Percentiles rank a stretch among this genome's conserved stretches.
phyloP scores from a whole-genome alignment of 2,113 vertebrate species.

The Alectura lathami region DNA sequence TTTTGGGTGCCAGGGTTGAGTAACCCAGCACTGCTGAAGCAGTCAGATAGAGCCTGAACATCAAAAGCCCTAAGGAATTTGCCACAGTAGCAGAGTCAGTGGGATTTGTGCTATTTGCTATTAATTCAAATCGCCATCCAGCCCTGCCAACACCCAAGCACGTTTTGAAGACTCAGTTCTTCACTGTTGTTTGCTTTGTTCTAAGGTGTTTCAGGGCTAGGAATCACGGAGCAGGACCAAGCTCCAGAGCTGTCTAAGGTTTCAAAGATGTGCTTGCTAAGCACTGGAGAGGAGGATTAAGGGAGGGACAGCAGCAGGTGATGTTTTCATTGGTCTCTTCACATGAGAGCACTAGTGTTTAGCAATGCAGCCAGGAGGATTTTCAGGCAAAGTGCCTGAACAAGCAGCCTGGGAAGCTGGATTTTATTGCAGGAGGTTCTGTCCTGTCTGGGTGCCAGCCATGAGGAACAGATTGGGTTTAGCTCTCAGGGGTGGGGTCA shows the following conservation, averaged over 20 bases:
- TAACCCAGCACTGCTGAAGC: not conserved
- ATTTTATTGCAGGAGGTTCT: not conserved
- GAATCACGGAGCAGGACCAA: not conserved
- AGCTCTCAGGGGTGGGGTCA: fast-evolving
- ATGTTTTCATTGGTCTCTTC: not conserved
- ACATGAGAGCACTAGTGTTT: not conserved
- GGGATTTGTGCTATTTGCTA: not conserved
- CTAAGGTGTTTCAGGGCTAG: not conserved
- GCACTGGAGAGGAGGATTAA: not conserved
- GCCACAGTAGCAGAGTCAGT: not conserved
- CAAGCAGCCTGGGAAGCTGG: not conserved
- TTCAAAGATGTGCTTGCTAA: not conserved
- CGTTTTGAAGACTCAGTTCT: not conserved
- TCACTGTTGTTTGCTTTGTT: not conserved
- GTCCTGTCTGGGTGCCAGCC: too few relatives aligned
- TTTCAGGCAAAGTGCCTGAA: not conserved
- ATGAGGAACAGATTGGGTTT: not conserved
- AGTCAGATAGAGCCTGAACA: not conserved
- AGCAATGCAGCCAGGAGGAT: not conserved
- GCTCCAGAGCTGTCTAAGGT: not conserved
- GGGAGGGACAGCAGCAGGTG: not conserved
- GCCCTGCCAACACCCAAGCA: not conserved
- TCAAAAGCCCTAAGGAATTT: not conserved
- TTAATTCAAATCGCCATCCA: not conserved
- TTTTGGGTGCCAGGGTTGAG: not conserved